Conservation (phyloP, 2,888 invertebrate species). For the Stenotaenia linearis region DNA sequence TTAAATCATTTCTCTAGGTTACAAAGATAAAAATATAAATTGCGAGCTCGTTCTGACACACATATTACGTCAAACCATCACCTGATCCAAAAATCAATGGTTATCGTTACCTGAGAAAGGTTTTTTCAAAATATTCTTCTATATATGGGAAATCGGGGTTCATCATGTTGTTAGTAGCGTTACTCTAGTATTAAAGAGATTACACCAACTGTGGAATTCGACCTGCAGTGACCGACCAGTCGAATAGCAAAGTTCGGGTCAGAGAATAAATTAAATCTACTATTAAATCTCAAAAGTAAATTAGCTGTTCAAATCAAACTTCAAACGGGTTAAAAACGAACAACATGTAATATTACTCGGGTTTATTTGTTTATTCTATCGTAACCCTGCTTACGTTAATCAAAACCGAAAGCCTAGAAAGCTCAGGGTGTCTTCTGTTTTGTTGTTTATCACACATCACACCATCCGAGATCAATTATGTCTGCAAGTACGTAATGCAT, state of each 20-base stretch:
- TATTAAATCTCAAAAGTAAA: not conserved
- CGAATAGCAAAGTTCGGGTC: not conserved
- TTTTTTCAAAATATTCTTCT: slow-evolving; percentile 20
- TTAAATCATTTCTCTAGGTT: not conserved
- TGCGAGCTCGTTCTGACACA: not conserved
- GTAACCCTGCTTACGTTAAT: not conserved
- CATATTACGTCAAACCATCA: not conserved
- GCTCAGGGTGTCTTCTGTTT: not conserved
- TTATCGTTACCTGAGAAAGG: slow-evolving; percentile 8
- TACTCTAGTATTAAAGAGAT: not conserved
- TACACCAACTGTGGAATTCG: not conserved
- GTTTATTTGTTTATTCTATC: not conserved
- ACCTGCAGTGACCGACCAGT: not conserved
- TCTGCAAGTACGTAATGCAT: not conserved
- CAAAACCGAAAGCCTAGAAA: not conserved
- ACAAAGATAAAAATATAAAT: not conserved
- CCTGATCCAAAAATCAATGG: not conserved
- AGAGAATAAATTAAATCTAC: not conserved
- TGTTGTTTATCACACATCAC: not conserved
- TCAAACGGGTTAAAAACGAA: not conserved
- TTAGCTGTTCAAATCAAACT: not conserved
- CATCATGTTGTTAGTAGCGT: not conserved
- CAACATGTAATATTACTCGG: not conserved
- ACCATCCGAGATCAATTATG: not conserved
- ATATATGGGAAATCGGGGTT: not conserved